Evolutionary conservation across 1,140 invertebrate species (phyloP), one percentile per base, ranked within the genome.

Genomic region (Penaeus japonicus): DNA sequence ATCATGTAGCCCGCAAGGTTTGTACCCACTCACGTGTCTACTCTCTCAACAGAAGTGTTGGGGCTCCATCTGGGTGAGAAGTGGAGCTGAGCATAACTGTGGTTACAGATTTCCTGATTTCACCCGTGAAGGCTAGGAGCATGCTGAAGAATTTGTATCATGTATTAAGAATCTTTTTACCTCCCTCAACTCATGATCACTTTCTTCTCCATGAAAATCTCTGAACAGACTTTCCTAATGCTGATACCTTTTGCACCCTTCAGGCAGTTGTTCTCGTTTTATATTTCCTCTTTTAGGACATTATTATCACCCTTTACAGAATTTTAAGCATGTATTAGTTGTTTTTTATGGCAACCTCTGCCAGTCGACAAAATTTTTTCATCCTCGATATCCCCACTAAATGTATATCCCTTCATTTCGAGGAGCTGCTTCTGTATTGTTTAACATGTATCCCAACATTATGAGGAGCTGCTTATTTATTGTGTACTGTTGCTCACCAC

Each of bases 1-100:
- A 82, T 78, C 87, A 82, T 88, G 87, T 88, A 88, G 87, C 62
- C 81, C 87, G 80, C 79, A 88, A 88, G 87, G 87, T 88, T 88
- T 88, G 87, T 88, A 88, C 81, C 87, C 87, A 88, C 87, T 88
- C 79, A 88, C 47, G 32, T 27, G n/a, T 82, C 80, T 82, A 79
- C 18, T 59, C 32, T 88, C 54, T 88, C 70, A 78, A 65, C 85
- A 86, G 85, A 62, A 57, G n/a, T 80, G 55, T 59, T 79, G 73
- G 59, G 35, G 85, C 85, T 79, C 18, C 20, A 22, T 79, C 53
- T 35, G 54, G 57, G 35, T 47, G 85, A n/a, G 24, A 55, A 32
- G 70, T 32, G 35, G 35, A 73, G 70, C 70, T 18, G 70, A 73
- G 22, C 39, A 62, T 83, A 32, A 62, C 27, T 30, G 27, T 47